A percentile compares a stretch with the other conserved stretches of the same genome.
Conservation (phyloP, 2,888 invertebrate species). For the Erebia palarica region DNA sequence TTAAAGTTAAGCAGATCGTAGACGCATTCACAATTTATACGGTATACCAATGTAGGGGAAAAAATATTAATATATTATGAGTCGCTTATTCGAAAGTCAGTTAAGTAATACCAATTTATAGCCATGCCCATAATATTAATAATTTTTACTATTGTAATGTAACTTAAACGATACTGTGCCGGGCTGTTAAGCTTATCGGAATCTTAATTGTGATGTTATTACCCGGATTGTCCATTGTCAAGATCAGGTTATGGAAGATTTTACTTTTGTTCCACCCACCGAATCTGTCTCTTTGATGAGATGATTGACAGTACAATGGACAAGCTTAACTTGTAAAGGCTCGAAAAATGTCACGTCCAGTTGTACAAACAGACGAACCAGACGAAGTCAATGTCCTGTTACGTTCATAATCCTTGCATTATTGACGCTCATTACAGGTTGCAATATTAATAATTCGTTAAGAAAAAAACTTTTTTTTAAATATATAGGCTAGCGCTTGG, state of each 20-base stretch:
- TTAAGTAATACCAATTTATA: constrained; percentile 26
- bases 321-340: constrained; percentile 47
- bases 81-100: constrained; percentile 27
- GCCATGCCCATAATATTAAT: constrained; percentile 24
- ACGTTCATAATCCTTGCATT: constrained; percentile 40
- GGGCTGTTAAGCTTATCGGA: constrained; percentile 30
- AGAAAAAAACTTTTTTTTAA: constrained; percentile 3
- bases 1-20: constrained; percentile 36
- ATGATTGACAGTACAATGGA: constrained; percentile 56
- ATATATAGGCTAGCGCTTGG: too few relatives aligned
- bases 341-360: constrained; percentile 49
- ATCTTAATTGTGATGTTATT: constrained; percentile 31
- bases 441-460: constrained; percentile 34
- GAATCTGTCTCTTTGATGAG: constrained; percentile 30
- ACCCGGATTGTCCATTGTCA: constrained; percentile 34
- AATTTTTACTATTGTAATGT: constrained; percentile 23
- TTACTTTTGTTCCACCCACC: constrained; percentile 29
- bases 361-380: constrained; percentile 37
- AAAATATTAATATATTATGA: constrained; percentile 31
- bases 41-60: constrained; percentile 20
- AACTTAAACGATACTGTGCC: constrained; percentile 15
- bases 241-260: constrained; percentile 33
- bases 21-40: constrained; percentile 23
- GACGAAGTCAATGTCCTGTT: constrained; percentile 60
- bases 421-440: constrained; percentile 37